Evolutionary conservation across 2,797 vertebrate genomes (phyloP), one percentile per base, ranked within the genome.

Genomic region (Anomalospiza imberbis): DNA sequence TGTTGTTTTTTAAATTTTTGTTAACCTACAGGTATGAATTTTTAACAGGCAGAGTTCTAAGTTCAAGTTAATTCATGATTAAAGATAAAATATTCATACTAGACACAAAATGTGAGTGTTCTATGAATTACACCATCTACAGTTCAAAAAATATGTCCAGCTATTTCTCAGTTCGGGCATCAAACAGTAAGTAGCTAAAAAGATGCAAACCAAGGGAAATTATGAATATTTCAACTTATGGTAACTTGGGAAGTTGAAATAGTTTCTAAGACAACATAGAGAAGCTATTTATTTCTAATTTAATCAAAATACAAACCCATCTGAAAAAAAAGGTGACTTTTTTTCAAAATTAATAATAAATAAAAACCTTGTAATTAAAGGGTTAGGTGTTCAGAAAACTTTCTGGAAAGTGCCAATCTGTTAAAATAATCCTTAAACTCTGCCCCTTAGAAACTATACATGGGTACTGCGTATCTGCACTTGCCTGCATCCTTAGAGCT

Each of bases 91-190:
- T 57, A 53, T 34, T 87, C 62, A 81, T 84, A 67, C 57, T 44
- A 77, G n/a, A 40, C 26, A 73, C 47, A 82, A 96, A 95, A 79
- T 78, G 19, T 42, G 76, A 95, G 17, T 83, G 54, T 75, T 82
- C 63, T 22, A 22, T 83, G 67, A 67, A 7, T 73, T 61, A 3
- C 62, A 47, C 57, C 71, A 7, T 87, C 60, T 92, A 17, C 48
- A 84, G 74, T 72, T 79, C 42, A 85, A 94, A 93, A 94, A 22
- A 61, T 67, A 14, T 82, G 10, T 68, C 28, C n/a, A 75, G 17
- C 36, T 61, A 10, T 78, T 85, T 89, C 32, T 65, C 14, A 28
- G 17, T 94, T 90, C 44, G 88, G 28, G 11, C 12, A 40, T 71
- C n/a, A 71, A 74, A 62, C 28, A 80, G 6, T 40, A 45, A 38